Conservation (phyloP, 1,140 invertebrate species). For the Eupristina koningsbergeri region DNA sequence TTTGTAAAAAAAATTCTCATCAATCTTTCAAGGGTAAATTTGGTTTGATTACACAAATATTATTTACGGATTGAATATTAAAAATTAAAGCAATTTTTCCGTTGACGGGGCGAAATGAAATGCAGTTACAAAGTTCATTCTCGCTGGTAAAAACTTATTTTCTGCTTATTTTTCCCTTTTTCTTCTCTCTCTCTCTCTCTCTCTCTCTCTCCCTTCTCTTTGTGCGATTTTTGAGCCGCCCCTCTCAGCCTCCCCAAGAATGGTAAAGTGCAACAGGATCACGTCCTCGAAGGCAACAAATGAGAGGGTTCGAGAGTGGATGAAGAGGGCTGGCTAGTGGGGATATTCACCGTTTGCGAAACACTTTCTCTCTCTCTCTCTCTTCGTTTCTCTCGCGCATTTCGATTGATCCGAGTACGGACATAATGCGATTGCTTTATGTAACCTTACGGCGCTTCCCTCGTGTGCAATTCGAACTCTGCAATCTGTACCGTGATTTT, state of each 20-base stretch:
- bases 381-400: neutral
- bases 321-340: neutral
- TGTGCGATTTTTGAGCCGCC: neutral
- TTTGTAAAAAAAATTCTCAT: neutral
- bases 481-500: neutral
- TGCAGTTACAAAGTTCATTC: constrained; percentile 1
- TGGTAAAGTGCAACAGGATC: constrained; percentile 37
- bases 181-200: too few species aligned
- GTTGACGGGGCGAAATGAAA: constrained; percentile 1
- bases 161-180: constrained; percentile 27
- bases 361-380: constrained; percentile 9
- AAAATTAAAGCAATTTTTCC: neutral
- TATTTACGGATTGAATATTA: neutral
- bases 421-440: constrained; percentile 47
- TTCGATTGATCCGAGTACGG: constrained; percentile 4
- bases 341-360: constrained; percentile 43
- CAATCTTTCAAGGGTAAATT: neutral
- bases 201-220: neutral
- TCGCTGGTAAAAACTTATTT: constrained; percentile 33
- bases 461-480: neutral
- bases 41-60: neutral
- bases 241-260: neutral
- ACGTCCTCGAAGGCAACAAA: constrained; percentile 33
- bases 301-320: constrained; percentile 22
- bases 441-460: constrained; percentile 30